Base-by-base conservation (phyloP, 2,113 vertebrate genomes). In the Ochotona princeps region DNA sequence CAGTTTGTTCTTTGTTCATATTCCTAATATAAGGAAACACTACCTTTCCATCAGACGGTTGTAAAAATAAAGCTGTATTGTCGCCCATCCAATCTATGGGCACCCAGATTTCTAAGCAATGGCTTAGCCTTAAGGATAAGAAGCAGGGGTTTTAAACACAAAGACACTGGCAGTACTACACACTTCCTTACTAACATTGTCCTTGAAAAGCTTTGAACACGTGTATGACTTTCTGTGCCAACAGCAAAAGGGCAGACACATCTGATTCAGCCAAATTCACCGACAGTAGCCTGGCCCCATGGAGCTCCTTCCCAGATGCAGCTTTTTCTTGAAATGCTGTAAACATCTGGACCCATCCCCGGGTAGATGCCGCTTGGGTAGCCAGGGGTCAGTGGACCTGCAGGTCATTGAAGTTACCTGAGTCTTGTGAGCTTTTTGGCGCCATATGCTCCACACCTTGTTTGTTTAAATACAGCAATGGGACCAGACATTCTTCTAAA, bases 251-350 rank as follows among this genome's bases (percentile, higher is more conserved):
- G 8, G 82, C 75, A 94, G 76, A 88, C 72, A 86, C n/a, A 94
- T 95, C 65, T 93, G 92, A 96, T 91, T 89, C 85, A 95, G 51
- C 95, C 95, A 97, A 97, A 98, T 97, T 96, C 96, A 96, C 78
- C 8, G 83, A 95, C 93, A 97, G 97, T 96, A 86, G 96, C 83
- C 25, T 7, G 74, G 87, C 51, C 85, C 91, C 87, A 92, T 95
- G 95, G 91, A 97, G 92, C 89, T 80, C 32, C 69, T 95, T 94
- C 81, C 97, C 96, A 90, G 89, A 95, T 82, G 86, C 87, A 83
- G 74, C 63, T 23, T 25, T 93, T 76, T 95, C 96, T 95, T 74
- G 60, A 93, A 75, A 3, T 32, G 30, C 76, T 91, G 69, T 79
- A 95, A 95, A 95, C 96, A 95, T 86, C 35, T 83, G 89, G 83